Conservation (phyloP, 2,888 invertebrate species). For the Eupithecia insigniata region DNA sequence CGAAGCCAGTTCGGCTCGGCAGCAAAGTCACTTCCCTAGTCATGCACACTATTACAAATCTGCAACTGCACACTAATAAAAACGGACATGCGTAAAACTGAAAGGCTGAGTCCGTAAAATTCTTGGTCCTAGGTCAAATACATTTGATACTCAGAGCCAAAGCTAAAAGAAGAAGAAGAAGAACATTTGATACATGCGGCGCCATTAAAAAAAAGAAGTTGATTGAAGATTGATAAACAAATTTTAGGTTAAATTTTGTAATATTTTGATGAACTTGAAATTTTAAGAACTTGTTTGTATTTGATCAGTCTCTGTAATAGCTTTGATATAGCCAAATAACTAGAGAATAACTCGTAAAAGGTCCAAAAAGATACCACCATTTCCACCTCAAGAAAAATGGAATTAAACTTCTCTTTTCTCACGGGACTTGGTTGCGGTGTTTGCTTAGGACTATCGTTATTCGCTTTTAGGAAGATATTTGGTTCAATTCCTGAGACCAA, state of each 20-base stretch:
- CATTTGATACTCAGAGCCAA: too few species aligned
- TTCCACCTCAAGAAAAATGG: conserved; percentile 70
- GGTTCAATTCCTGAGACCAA: conserved; percentile 45
- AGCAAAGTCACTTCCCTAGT: too few species aligned
- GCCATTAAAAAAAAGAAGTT: too few species aligned
- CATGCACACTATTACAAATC: too few species aligned
- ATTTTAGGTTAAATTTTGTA: background rate
- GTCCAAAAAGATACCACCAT: conserved; percentile 52
- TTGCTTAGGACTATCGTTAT: conserved; percentile 74
- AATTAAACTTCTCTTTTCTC: conserved; percentile 67
- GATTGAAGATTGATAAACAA: background rate
- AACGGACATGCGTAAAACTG: too few species aligned
- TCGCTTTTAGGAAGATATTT: conserved; percentile 66
- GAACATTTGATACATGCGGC: too few species aligned
- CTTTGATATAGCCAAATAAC: background rate
- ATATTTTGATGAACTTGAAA: background rate
- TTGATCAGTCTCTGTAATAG: background rate
- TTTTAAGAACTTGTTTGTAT: background rate
- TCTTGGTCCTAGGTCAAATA: too few species aligned
- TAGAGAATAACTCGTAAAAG: background rate
- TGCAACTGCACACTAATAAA: too few species aligned
- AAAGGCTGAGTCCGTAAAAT: too few species aligned
- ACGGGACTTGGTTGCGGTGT: conserved; percentile 77
- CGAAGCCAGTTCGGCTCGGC: too few species aligned
- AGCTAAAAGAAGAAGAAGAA: too few species aligned